Evolutionary conservation across 2,113 vertebrate genomes (phyloP).

Genomic region (Dendropsophus ebraccatus): DNA sequence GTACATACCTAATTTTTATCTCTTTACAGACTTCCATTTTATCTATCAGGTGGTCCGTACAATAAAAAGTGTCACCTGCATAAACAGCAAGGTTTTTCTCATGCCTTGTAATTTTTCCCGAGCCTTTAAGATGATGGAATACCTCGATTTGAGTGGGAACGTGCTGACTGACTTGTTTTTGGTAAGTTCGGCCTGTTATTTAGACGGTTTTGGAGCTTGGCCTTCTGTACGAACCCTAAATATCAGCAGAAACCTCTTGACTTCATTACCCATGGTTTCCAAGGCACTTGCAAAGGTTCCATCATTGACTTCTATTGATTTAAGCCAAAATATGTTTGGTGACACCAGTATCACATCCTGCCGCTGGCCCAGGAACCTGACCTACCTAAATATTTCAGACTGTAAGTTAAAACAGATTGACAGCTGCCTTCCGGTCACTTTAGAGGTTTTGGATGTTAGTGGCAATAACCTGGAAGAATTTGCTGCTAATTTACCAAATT

Average conservation of each 20-base stretch:
- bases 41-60: slow-evolving; percentile 52
- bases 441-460: slow-evolving; percentile 86
- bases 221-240: slow-evolving; percentile 72
- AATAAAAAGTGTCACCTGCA: slow-evolving; percentile 69
- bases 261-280: slow-evolving; percentile 63
- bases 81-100: slow-evolving; percentile 73
- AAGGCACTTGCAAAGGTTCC: slow-evolving; percentile 66
- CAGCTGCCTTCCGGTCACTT: slow-evolving; percentile 70
- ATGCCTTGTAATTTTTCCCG: slow-evolving; percentile 67
- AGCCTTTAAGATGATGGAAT: slow-evolving; percentile 68
- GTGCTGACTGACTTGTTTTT: slow-evolving; percentile 73
- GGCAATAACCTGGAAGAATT: slow-evolving; percentile 78
- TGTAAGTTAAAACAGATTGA: slow-evolving; percentile 73
- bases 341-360: slow-evolving; percentile 73
- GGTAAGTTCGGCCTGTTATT: slow-evolving; percentile 67
- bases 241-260: slow-evolving; percentile 76
- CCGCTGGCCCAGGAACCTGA: slow-evolving; percentile 78
- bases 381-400: slow-evolving; percentile 81
- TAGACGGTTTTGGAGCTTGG: slow-evolving; percentile 47
- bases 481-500: slow-evolving; percentile 67
- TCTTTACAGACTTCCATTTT: slow-evolving; percentile 62
- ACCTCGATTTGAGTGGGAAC: slow-evolving; percentile 79
- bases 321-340: slow-evolving; percentile 79
- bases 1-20: slow-evolving; percentile 64
- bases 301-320: slow-evolving; percentile 76